Evolutionary conservation across 2,113 vertebrate genomes (phyloP), one percentile per base, ranked within the genome.

Genomic region (Gambusia holbrooki): DNA sequence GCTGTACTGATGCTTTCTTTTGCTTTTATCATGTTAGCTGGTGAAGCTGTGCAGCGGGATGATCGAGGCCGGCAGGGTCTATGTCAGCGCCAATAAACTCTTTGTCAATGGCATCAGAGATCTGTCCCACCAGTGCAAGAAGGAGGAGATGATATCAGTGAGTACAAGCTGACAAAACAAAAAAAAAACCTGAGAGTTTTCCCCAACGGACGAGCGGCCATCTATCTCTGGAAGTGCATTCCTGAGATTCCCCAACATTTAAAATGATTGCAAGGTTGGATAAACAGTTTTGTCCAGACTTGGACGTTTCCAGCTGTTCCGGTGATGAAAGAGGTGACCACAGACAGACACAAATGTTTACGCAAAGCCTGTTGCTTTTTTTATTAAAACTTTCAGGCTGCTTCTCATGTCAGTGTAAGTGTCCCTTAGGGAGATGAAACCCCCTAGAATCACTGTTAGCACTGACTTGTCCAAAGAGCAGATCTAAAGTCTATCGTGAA

Each of bases 41-140:
- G 98, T 99, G 86, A 99, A 99, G 88, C 95, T 99, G 77, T 99
- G 97, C 84, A 98, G 97, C 76, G 96, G 94, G 1, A 99, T 99
- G 98, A 98, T 99, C 71, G 98, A 99, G 80, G 98, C 97, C 0
- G 98, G 98, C 69, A 95, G 98, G 81, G 96, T 95, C 15, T 99
- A 98, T 84, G 96, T 96, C 90, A 93, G 88, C 54, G 97, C 98
- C 90, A 99, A 99, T 94, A 99, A 97, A 88, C 97, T 97, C 66
- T 98, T 99, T 83, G 97, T 99, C 73, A 97, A 96, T 61, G 98
- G 98, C 73, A 97, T 99, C 83, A 95, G 96, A 88, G 98, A 99
- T 88, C 94, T 99, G 68, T 97, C 97, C 30, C 96, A 97, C 10
- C 97, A 98, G 91, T 98, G 97, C 86, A 96, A 95, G 90, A 97